Base-by-base conservation (phyloP, 2,113 vertebrate genomes). In the Psephotus haematonotus region DNA sequence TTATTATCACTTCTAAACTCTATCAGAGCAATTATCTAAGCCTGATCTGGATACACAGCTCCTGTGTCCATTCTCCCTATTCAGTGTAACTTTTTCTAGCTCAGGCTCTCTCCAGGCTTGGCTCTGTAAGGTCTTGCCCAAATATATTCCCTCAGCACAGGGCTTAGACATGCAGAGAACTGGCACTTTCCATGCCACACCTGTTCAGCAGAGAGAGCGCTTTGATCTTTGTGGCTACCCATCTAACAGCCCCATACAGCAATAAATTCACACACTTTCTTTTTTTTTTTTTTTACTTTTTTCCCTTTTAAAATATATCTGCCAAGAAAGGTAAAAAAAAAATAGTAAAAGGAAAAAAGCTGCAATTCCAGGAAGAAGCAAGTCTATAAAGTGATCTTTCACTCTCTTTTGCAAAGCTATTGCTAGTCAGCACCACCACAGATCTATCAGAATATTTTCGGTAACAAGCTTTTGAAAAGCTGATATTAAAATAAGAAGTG, bases 401-500 rank as follows among this genome's bases (percentile, higher is more conserved):
- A 91, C 60, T 94, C 92, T 86, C 63, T 44, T 72, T 79, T 89
- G 79, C 55, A 70, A 95, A 93, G 84, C 67, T 86, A 28, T 50
- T 90, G 74, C 92, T 67, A 92, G 88, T 95, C 88, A 96, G 88
- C 78, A 90, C 88, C 65, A 77, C 91, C 93, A 70, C 80, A 76
- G 91, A 96, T n/a, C 17, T 95, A 96, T 95, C 80, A 82, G 90
- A 91, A 47, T 92, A 95, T 96, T 96, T 97, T 91, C 25, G 17
- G 94, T 92, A 96, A 97, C 46, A 93, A 95, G 92, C 82, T 94
- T 94, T 95, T 88, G 90, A 96, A 95, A 97, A 92, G 57, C 63
- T 96, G 68, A 87, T 90, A 95, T 97, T 82, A 85, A 95, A 96
- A 94, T 91, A 83, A 94, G 85, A 96, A 94, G 90, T 71, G 82